Percentiles rank a stretch among this genome's conserved stretches.
These are phyloP conservation scores for Ochotona curzoniae DNA, from an alignment of 2,113 vertebrate species.

Conservation along the genomic window DNA sequence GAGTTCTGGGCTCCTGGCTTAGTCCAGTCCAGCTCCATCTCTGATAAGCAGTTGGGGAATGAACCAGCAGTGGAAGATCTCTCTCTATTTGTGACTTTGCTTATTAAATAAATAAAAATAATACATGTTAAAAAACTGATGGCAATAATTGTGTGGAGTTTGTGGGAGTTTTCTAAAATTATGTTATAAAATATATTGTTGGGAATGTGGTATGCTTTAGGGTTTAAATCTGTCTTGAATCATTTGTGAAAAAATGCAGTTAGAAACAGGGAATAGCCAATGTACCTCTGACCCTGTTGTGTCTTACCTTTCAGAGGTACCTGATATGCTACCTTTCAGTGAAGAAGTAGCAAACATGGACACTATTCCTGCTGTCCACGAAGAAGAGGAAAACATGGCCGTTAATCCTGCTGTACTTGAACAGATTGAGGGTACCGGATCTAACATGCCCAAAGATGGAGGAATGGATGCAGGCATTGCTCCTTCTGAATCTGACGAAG, in stretches of 20 bases:
- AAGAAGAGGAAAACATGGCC: neutral
- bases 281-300: neutral
- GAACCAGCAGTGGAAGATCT: no score
- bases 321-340: neutral
- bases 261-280: neutral
- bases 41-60: no score
- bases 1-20: no score
- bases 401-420: neutral
- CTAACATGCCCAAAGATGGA: neutral
- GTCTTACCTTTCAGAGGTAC: neutral
- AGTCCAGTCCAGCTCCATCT: no score
- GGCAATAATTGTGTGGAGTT: neutral
- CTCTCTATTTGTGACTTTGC: no score
- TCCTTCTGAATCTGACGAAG: neutral
- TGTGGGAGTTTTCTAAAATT: neutral
- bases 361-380: neutral
- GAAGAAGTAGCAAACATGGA: neutral
- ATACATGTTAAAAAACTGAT: no score
- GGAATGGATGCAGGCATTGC: neutral
- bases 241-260: neutral
- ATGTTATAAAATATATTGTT: neutral
- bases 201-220: neutral
- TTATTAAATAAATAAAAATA: no score
- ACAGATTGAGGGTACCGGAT: neutral
- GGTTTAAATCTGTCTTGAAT: constrained; percentile 18